Conservation (phyloP, 1,140 invertebrate genomes). For the Drosophila auraria region DNA sequence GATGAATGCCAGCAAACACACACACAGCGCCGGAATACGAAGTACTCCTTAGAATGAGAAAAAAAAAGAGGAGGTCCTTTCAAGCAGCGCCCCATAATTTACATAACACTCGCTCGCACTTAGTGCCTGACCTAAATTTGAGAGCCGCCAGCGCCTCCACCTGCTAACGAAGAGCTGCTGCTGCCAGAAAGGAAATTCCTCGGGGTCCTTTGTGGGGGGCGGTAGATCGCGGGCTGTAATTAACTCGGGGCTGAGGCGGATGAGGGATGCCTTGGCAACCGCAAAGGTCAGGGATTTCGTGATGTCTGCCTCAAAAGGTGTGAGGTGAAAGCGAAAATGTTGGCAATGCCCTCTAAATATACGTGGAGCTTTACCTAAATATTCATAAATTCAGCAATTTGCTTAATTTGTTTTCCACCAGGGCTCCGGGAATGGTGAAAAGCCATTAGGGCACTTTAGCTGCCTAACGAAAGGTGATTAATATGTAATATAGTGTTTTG, state of each 20-base stretch:
- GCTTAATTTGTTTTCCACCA: conserved; percentile 39
- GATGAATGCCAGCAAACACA: conserved; percentile 48
- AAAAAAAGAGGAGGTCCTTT: conserved; percentile 58
- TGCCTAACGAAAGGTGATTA: conserved; percentile 33
- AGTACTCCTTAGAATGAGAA: conserved; percentile 7
- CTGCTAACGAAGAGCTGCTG: conserved; percentile 28
- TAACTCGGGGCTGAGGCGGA: conserved; percentile 48
- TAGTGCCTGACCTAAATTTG: conserved; percentile 79
- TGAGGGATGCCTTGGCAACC: conserved; percentile 39
- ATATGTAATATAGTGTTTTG: conserved; percentile 16
- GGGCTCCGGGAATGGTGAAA: conserved; percentile 10
- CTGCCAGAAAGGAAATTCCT: conserved; percentile 32
- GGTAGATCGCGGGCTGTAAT: conserved; percentile 57
- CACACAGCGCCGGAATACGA: conserved; percentile 12
- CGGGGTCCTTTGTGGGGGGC: conserved; percentile 26
- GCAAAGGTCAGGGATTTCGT: conserved; percentile 78
- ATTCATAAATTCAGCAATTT: conserved; percentile 57
- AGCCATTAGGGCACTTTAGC: conserved; percentile 26
- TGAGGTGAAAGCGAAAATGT: conserved; percentile 73
- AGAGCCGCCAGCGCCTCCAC: conserved; percentile 27
- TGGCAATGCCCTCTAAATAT: conserved; percentile 15
- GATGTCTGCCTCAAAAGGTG: conserved; percentile 37
- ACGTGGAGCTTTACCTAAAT: conserved; percentile 23
- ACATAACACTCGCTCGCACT: conserved; percentile 81
- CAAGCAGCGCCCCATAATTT: conserved; percentile 65